Conservation (phyloP, 1,140 invertebrate species). For the Aleiodes sp. region DNA sequence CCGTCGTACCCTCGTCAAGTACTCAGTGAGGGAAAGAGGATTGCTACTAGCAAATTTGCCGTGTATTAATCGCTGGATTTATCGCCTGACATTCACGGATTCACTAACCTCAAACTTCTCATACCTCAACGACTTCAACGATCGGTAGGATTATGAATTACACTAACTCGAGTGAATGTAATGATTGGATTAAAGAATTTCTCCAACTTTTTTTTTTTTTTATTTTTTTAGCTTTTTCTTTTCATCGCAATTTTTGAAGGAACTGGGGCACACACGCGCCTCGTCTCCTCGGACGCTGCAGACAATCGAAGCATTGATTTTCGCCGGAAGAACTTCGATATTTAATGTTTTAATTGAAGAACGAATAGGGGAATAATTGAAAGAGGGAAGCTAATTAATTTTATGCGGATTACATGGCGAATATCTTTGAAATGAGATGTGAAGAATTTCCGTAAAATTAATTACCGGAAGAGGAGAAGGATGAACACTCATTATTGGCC, state of each 20-base stretch:
- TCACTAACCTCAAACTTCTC: background rate
- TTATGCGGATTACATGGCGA: no score
- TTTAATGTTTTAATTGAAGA: no score
- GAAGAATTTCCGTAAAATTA: no score
- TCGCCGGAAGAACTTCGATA: no score
- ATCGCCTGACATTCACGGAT: constrained; percentile 29
- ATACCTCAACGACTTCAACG: background rate
- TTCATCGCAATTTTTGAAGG: background rate
- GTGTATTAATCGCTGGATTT: constrained; percentile 46
- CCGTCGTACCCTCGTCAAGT: constrained; percentile 11
- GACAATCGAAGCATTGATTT: no score
- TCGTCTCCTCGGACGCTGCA: no score
- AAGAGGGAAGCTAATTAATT: no score
- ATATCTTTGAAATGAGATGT: no score
- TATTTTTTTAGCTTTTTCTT: background rate
- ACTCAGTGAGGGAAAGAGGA: constrained; percentile 8
- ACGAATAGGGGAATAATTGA: no score
- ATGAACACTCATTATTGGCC: no score
- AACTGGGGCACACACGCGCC: no score
- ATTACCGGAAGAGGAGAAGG: no score
- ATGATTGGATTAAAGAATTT: background rate
- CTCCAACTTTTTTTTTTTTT: background rate
- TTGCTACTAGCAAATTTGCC: constrained; percentile 38
- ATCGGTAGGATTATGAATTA: constrained; percentile 2
- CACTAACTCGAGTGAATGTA: background rate